Conservation (phyloP, 37 sponge, comb jelly and placozoan genomes). For the Diacarnus erythraeanus region DNA sequence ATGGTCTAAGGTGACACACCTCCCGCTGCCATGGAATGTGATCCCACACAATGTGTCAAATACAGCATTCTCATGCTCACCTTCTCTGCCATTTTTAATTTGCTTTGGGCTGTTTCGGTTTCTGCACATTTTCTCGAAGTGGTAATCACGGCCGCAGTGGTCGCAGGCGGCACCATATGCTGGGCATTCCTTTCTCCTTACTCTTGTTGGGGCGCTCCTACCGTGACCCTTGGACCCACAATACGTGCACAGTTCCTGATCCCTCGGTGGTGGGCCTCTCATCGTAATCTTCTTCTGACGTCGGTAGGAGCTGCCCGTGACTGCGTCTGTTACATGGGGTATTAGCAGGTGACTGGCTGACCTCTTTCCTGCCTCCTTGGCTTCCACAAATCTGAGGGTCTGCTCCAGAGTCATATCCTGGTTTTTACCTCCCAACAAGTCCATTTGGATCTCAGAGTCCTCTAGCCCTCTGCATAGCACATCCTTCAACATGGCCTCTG, state of each 20-base stretch:
- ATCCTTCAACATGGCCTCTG: conserved; percentile 29
- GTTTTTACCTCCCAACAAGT: conserved; percentile 46
- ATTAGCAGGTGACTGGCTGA: conserved; percentile 44
- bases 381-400: conserved; percentile 24
- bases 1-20: background rate
- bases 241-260: conserved; percentile 30
- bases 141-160: conserved; percentile 28
- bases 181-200: conserved; percentile 43
- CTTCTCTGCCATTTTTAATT: background rate
- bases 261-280: conserved; percentile 24
- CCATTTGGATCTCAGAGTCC: conserved; percentile 41
- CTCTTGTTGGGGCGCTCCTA: conserved; percentile 28
- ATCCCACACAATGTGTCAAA: conserved; percentile 8
- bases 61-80: background rate
- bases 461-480: conserved; percentile 36
- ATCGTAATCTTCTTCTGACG: conserved; percentile 20
- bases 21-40: background rate
- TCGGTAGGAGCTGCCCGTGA: conserved; percentile 38
- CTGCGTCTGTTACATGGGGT: conserved; percentile 35
- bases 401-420: conserved; percentile 41
- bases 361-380: conserved; percentile 29
- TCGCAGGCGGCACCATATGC: conserved; percentile 28
- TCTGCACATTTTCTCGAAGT: conserved; percentile 36
- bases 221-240: conserved; percentile 38
- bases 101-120: background rate